Percentiles rank a stretch among this genome's conserved stretches.
These are phyloP conservation scores for Baronia brevicornis DNA, from an alignment of 2,888 invertebrate species.

Conservation along the genomic window DNA sequence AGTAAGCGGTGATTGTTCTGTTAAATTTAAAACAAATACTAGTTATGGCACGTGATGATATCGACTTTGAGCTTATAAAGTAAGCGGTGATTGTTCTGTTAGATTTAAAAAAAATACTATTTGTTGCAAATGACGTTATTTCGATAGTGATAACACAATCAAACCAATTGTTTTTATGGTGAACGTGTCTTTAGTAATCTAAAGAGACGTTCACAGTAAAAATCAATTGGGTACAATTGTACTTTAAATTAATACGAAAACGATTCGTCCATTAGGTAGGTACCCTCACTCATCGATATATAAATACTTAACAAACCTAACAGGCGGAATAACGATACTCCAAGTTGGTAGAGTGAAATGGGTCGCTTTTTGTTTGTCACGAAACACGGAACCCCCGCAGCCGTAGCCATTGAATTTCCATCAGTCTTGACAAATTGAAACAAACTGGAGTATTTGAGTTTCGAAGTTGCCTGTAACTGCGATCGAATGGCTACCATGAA, in stretches of 20 bases:
- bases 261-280: constrained; percentile 11
- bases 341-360: constrained; percentile 33
- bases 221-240: no score
- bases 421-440: constrained; percentile 63
- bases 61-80: no score
- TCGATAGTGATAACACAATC: no score
- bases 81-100: no score
- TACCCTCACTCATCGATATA: constrained; percentile 10
- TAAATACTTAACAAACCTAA: constrained; percentile 20
- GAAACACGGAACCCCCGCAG: constrained; percentile 33
- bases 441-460: constrained; percentile 59
- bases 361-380: constrained; percentile 45
- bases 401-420: constrained; percentile 54
- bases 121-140: no score
- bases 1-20: no score
- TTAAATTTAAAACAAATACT: no score
- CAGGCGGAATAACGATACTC: constrained; percentile 25
- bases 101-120: no score
- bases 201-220: no score
- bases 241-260: constrained; percentile 9
- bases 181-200: no score
- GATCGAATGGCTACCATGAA: constrained; percentile 44
- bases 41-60: no score
- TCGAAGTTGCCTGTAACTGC: constrained; percentile 45
- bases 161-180: no score